Conservation (phyloP, 2,797 vertebrate species). For the Enteromius treurensis region DNA sequence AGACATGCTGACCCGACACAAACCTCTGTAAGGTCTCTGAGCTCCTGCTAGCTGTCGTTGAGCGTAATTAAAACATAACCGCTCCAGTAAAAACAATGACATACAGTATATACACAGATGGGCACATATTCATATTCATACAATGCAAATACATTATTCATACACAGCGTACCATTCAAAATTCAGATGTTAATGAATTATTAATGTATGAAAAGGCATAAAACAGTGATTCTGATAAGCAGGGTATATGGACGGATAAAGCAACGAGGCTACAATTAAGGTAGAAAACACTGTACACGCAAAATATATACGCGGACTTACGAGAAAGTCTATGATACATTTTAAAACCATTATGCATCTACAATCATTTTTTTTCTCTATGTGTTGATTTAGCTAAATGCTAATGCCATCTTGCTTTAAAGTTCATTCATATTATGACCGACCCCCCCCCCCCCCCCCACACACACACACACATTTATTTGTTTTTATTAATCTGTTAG, state of each 20-base stretch:
- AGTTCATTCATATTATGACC: background rate
- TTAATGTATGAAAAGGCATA: slow-evolving; percentile 14
- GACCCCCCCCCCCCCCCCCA: too few relatives aligned
- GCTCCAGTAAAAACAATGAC: slow-evolving; percentile 24
- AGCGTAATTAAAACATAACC: slow-evolving; percentile 27
- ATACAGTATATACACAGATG: slow-evolving; percentile 28
- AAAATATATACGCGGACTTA: background rate
- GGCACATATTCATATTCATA: slow-evolving; percentile 20
- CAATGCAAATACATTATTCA: slow-evolving; percentile 32
- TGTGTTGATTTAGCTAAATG: background rate
- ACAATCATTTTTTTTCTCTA: background rate
- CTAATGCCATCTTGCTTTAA: background rate
- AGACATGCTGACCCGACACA: slow-evolving; percentile 49
- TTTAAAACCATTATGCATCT: background rate
- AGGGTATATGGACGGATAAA: background rate
- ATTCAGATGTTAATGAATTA: slow-evolving; percentile 28
- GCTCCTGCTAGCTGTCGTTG: background rate
- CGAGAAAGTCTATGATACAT: background rate
- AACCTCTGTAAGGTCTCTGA: slow-evolving; percentile 34
- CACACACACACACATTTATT: background rate
- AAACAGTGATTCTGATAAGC: background rate
- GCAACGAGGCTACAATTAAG: background rate
- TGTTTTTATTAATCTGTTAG: background rate
- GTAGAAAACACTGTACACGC: background rate
- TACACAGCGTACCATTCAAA: slow-evolving; percentile 10